Percentiles rank a stretch among this genome's conserved stretches.
Evolutionary conservation across 2,113 vertebrate species (phyloP).

Genomic region (Hucho hucho): DNA sequence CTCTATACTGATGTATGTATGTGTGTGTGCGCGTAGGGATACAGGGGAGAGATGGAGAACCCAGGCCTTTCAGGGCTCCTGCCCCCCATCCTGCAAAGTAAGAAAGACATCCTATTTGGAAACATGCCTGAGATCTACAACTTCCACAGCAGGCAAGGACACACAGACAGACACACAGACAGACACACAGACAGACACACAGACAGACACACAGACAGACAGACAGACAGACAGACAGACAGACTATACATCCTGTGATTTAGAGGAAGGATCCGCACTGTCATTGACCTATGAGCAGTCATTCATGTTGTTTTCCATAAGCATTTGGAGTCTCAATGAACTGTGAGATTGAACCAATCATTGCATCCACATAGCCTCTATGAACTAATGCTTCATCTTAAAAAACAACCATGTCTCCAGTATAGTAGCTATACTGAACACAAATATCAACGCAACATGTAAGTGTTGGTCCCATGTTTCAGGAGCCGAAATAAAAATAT

Average conservation of each 20-base stretch:
- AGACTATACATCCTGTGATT: no score
- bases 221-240: neutral
- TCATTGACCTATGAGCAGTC: neutral
- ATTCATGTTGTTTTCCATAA: neutral
- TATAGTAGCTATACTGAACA: neutral
- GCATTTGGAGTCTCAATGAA: no score
- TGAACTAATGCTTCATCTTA: no score
- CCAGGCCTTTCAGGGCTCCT: slow-evolving; percentile 81
- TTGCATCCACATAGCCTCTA: slow-evolving; percentile 7
- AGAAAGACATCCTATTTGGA: slow-evolving; percentile 91
- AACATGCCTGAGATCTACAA: slow-evolving; percentile 97
- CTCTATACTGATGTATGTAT: slow-evolving; percentile 1
- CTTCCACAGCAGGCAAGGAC: slow-evolving; percentile 89
- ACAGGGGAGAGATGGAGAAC: slow-evolving; percentile 94
- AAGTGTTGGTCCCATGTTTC: neutral
- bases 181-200: neutral
- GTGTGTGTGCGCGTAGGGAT: slow-evolving; percentile 77
- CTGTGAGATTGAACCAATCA: no score
- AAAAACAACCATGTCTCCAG: neutral
- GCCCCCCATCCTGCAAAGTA: slow-evolving; percentile 82
- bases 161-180: neutral
- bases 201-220: neutral
- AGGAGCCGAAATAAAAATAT: no score
- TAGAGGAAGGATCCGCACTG: neutral
- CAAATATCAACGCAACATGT: neutral